Conservation (phyloP, 2,797 vertebrate genomes). For the Premnoplex brunnescens region DNA sequence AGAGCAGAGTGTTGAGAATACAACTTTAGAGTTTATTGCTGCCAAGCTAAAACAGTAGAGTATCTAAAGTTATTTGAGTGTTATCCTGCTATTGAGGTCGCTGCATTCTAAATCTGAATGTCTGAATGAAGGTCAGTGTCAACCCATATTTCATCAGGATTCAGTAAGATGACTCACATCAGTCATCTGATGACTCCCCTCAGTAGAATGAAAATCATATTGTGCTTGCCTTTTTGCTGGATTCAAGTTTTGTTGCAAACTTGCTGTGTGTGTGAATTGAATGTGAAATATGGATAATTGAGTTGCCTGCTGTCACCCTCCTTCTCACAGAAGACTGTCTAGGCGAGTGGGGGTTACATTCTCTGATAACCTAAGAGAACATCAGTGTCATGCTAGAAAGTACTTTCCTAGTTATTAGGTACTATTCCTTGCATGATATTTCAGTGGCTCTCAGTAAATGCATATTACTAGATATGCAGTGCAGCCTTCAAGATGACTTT, state of each 20-base stretch:
- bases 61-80: neutral
- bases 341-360: accelerated
- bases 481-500: neutral
- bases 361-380: neutral
- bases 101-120: neutral
- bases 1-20: neutral
- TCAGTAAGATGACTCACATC: neutral
- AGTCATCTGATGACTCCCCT: neutral
- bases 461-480: neutral
- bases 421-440: neutral
- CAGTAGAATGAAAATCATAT: neutral
- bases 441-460: neutral
- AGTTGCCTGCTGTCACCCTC: neutral
- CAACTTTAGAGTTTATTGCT: neutral
- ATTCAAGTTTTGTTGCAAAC: neutral
- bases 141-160: slow-evolving; percentile 3
- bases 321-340: neutral
- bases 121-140: slow-evolving; percentile 40
- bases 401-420: neutral
- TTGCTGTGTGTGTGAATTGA: neutral
- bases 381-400: neutral
- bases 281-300: neutral
- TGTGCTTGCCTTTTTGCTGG: neutral
- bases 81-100: neutral
- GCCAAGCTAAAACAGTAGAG: neutral